A percentile compares a stretch with the other conserved stretches of the same genome.
phyloP scores from a whole-genome alignment of 2,113 vertebrate species.

The Turnix velox region DNA sequence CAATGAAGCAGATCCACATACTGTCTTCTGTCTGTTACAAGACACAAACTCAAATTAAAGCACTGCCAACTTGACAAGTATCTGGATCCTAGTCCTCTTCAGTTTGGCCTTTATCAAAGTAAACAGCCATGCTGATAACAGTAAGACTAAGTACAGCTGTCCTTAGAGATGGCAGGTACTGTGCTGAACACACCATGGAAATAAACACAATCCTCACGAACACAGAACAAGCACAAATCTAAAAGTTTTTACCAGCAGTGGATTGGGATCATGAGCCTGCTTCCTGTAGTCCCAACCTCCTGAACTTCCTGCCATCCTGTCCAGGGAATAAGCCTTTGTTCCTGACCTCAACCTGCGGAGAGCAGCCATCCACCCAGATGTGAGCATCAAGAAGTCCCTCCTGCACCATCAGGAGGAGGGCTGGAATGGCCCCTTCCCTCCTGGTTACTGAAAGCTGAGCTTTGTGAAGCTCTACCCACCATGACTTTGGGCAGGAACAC shows the following conservation, averaged over 20 bases:
- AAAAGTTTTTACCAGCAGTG: background rate
- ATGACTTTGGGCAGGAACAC: background rate
- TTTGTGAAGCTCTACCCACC: background rate
- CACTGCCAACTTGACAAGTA: background rate
- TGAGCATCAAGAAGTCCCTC: rapidly evolving
- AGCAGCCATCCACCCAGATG: background rate
- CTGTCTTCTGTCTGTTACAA: background rate
- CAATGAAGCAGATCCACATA: background rate
- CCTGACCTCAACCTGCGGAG: background rate
- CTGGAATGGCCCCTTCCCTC: background rate
- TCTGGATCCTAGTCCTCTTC: background rate
- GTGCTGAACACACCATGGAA: background rate
- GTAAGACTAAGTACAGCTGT: background rate
- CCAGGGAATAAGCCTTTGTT: background rate
- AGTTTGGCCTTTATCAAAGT: background rate
- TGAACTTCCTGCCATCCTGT: background rate
- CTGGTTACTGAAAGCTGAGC: rapidly evolving
- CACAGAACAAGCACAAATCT: background rate
- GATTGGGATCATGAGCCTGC: background rate
- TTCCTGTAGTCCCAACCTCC: background rate
- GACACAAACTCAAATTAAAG: background rate
- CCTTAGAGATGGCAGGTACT: background rate
- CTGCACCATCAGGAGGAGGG: background rate
- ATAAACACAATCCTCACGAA: background rate
- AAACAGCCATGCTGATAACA: background rate